Evolutionary conservation across 37 sponge, comb jelly and placozoan species (phyloP).

Genomic region (Halisarca cf. caerulea): DNA sequence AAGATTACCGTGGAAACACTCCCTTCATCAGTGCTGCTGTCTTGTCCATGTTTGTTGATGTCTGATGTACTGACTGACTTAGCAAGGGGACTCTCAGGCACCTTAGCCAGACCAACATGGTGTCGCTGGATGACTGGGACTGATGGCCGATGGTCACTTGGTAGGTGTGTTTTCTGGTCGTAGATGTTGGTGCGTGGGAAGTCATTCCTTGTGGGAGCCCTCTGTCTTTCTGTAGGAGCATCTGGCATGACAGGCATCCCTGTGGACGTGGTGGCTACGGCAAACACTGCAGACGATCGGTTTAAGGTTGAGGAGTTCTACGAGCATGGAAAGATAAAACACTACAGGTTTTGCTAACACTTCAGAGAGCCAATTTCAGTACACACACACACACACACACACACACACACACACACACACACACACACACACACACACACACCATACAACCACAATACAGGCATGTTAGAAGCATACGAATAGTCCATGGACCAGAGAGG

Average conservation of each 20-base stretch:
- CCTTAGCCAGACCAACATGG: background rate
- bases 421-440: too few species aligned
- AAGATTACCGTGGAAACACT: too few species aligned
- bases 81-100: background rate
- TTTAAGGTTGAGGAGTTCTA: background rate
- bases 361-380: background rate
- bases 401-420: too few species aligned
- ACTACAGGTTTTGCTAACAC: background rate
- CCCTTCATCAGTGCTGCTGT: background rate
- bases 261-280: constrained; percentile 3
- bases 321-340: background rate
- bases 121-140: background rate
- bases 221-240: background rate
- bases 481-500: too few species aligned
- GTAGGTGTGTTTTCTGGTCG: background rate
- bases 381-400: too few species aligned
- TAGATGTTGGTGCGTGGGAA: background rate
- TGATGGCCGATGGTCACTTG: background rate
- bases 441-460: too few species aligned
- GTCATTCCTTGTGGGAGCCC: constrained; percentile 1
- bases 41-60: background rate
- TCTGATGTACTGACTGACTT: constrained; percentile 3
- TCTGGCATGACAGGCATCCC: constrained; percentile 3
- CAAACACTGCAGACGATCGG: background rate
- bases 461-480: too few species aligned